Evolutionary conservation across 2,113 vertebrate species (phyloP).

Genomic region (Girardinichthys multiradiatus): DNA sequence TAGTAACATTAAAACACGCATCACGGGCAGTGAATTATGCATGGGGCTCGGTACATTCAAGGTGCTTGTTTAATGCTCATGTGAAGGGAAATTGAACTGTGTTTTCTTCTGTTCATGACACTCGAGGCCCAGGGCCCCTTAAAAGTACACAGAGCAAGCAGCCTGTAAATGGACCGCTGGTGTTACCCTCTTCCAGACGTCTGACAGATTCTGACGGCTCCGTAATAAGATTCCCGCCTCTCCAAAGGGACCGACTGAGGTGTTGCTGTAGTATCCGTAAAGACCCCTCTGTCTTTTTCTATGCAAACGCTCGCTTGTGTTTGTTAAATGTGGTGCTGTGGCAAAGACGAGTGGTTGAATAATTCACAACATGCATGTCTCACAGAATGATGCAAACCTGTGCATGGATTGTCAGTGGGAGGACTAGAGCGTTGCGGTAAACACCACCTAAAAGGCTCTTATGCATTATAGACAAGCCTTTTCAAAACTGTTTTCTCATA

Average conservation of each 20-base stretch:
- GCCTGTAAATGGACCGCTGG: constrained; percentile 89
- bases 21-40: constrained; percentile 95
- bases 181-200: constrained; percentile 79
- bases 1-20: constrained; percentile 89
- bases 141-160: constrained; percentile 79
- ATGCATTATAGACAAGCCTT: constrained; percentile 83
- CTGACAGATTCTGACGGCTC: constrained; percentile 91
- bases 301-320: constrained; percentile 63
- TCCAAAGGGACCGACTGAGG: constrained; percentile 83
- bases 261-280: constrained; percentile 78
- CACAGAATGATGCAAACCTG: constrained; percentile 81
- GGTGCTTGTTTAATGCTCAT: constrained; percentile 84
- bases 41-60: constrained; percentile 84
- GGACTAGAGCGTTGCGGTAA: constrained; percentile 76
- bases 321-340: constrained; percentile 74
- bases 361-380: constrained; percentile 82
- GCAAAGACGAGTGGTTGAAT: constrained; percentile 83
- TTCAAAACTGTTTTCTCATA: constrained; percentile 74
- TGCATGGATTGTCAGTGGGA: constrained; percentile 77
- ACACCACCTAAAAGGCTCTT: constrained; percentile 80
- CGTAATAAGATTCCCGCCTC: constrained; percentile 95
- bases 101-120: constrained; percentile 82
- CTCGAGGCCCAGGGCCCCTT: constrained; percentile 84
- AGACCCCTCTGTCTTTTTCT: constrained; percentile 67
- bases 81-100: constrained; percentile 91